A percentile compares a stretch with the other conserved stretches of the same genome.
These are phyloP conservation scores for Erithacus rubecula DNA, from an alignment of 2,797 vertebrate species.

Conservation along the genomic window DNA sequence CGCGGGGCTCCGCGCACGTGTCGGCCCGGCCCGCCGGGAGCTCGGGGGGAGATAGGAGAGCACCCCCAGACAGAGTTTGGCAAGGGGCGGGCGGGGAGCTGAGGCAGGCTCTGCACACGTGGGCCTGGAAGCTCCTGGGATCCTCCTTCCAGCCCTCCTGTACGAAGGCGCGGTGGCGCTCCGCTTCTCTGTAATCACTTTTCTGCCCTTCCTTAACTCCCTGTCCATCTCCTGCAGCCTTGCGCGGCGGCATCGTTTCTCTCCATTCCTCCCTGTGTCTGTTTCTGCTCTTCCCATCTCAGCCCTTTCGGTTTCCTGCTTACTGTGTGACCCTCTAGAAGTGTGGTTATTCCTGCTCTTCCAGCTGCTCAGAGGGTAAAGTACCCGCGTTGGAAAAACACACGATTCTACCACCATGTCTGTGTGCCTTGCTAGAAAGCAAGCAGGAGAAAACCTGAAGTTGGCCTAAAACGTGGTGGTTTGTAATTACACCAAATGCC, in stretches of 20 bases:
- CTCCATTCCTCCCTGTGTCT: neutral
- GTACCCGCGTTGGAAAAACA: accelerated
- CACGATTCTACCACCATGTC: accelerated
- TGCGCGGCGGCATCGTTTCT: neutral
- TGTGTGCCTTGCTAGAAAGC: neutral
- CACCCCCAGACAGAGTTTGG: neutral
- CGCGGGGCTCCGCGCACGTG: neutral
- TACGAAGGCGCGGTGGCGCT: accelerated
- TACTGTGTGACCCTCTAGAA: too few species aligned
- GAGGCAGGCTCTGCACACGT: too few species aligned
- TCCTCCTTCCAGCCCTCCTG: neutral
- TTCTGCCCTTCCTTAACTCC: too few species aligned
- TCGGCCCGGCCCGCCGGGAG: neutral
- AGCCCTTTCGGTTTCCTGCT: neutral
- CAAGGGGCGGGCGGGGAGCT: neutral
- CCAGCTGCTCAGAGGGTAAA: neutral
- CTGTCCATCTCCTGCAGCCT: too few species aligned
- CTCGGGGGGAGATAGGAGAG: neutral
- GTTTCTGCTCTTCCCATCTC: neutral
- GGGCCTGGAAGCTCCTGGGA: neutral
- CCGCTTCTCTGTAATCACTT: neutral
- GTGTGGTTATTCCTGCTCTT: neutral
- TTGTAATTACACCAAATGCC: neutral
- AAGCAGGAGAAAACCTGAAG: neutral
- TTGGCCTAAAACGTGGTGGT: accelerated